A percentile compares a stretch with the other conserved stretches of the same genome.
Conservation (phyloP, 1,140 invertebrate species). For the Diprion similis region DNA sequence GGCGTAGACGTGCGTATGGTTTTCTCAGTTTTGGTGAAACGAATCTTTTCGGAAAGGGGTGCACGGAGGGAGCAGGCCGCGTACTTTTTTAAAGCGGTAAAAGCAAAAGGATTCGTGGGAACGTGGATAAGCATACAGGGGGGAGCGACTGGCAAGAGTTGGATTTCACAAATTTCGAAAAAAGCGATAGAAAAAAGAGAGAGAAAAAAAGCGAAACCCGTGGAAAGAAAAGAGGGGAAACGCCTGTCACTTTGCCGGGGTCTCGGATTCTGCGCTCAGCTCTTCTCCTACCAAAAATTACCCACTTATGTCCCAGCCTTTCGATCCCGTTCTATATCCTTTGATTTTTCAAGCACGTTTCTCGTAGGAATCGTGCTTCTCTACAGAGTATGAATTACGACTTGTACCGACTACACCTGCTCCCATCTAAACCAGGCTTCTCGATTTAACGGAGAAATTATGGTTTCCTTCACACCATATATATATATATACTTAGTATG, state of each 20-base stretch:
- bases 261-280: neutral
- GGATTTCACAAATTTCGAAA: conserved; percentile 3
- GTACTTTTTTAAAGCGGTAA: neutral
- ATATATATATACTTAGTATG: no score
- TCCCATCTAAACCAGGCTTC: no score
- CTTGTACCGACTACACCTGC: neutral
- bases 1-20: neutral
- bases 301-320: neutral
- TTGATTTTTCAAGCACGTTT: neutral
- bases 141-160: conserved; percentile 4
- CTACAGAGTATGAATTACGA: neutral
- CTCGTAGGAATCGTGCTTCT: neutral
- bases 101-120: conserved; percentile 2
- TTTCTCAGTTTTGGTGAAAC: neutral
- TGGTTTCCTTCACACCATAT: no score
- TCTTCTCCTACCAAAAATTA: neutral
- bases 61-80: neutral
- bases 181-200: neutral
- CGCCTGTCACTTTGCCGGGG: neutral
- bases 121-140: neutral
- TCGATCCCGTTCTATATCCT: neutral
- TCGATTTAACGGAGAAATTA: no score
- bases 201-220: neutral
- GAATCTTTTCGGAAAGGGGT: neutral
- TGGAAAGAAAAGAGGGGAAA: neutral